Evolutionary conservation across 2,888 invertebrate species (phyloP).

Genomic region (Amiota communis): DNA sequence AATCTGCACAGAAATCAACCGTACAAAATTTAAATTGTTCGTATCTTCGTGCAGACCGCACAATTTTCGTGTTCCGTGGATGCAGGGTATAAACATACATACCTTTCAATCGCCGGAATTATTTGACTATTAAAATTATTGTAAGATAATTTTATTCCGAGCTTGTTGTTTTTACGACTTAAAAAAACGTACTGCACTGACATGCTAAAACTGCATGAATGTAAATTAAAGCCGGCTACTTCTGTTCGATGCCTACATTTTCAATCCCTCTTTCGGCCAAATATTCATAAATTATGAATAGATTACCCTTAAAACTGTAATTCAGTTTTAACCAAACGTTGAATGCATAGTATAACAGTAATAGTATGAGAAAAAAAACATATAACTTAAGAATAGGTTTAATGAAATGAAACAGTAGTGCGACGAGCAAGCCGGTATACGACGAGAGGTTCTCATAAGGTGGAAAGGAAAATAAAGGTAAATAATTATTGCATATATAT

Average conservation of each 20-base stretch:
- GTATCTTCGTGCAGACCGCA: no score
- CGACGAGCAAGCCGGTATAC: not conserved
- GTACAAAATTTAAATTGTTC: no score
- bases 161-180: conserved; percentile 47
- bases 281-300: conserved; percentile 11
- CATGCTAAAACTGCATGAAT: conserved; percentile 64
- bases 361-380: conserved; percentile 46
- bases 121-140: no score
- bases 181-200: conserved; percentile 48
- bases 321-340: conserved; percentile 33
- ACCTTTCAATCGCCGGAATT: no score
- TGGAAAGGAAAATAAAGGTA: conserved; percentile 7
- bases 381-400: conserved; percentile 52
- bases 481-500: conserved; percentile 1
- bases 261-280: conserved; percentile 7
- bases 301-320: conserved; percentile 12
- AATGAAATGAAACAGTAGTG: conserved; percentile 23
- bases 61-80: no score
- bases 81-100: no score
- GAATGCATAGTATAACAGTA: conserved; percentile 61
- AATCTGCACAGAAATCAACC: no score
- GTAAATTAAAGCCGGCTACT: conserved; percentile 49
- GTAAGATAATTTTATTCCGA: conserved; percentile 22
- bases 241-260: no score
- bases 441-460: not conserved